These are phyloP conservation scores for Crotophaga sulcirostris DNA, from an alignment of 2,113 vertebrate genomes.

Conservation along the genomic window DNA sequence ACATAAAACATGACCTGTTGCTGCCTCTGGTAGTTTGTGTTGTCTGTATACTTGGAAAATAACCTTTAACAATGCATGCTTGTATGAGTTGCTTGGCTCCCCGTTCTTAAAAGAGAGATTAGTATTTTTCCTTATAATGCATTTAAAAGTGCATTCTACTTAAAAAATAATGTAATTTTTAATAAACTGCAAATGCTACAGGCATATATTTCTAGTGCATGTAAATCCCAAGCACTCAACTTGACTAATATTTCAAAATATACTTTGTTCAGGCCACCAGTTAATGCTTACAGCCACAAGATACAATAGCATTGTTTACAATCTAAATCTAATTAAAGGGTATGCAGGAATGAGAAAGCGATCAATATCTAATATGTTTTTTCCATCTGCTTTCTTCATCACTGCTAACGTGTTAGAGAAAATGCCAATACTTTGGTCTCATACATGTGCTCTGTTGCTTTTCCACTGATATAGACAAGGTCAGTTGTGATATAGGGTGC, in stretches of 20 bases:
- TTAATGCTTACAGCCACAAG: background rate
- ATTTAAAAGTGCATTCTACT: background rate
- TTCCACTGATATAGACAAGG: conserved; percentile 71
- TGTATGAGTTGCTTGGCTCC: background rate
- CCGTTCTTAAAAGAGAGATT: background rate
- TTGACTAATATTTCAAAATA: background rate
- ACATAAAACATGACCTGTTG: background rate
- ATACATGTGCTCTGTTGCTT: conserved; percentile 71
- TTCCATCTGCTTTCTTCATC: conserved; percentile 81
- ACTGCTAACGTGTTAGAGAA: conserved; percentile 62
- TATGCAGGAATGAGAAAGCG: conserved; percentile 69
- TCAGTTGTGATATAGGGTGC: conserved; percentile 67
- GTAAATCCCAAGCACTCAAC: background rate
- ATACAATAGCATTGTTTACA: conserved; percentile 81
- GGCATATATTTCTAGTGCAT: background rate
- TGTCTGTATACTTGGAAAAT: background rate
- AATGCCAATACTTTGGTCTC: conserved; percentile 80
- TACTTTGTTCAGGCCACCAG: background rate
- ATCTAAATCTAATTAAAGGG: conserved; percentile 88
- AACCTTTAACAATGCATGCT: background rate
- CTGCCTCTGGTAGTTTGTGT: background rate
- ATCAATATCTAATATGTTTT: conserved; percentile 88
- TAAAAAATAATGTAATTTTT: background rate
- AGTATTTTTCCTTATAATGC: background rate
- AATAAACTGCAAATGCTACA: background rate